Percentiles rank a stretch among this genome's conserved stretches.
Conservation (phyloP, 2,797 vertebrate genomes). For the Enteromius argenteus region DNA sequence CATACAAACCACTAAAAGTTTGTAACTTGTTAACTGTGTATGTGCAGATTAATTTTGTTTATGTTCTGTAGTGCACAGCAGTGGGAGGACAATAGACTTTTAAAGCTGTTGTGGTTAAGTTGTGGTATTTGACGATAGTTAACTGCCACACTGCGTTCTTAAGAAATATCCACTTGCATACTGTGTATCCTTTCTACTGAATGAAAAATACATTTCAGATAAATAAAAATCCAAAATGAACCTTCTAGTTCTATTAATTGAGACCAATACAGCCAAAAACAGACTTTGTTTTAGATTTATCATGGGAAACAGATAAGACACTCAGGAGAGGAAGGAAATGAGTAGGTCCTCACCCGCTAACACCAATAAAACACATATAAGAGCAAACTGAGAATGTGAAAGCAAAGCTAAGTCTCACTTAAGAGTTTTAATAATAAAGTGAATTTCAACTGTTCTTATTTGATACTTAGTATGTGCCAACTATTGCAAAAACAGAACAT, state of each 20-base stretch:
- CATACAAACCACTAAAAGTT: background rate
- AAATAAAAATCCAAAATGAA: background rate
- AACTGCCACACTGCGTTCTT: background rate
- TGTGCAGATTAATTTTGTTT: background rate
- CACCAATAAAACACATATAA: background rate
- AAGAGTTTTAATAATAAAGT: background rate
- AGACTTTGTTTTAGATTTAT: background rate
- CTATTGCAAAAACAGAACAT: constrained; percentile 15
- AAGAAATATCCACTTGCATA: background rate
- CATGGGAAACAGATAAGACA: background rate
- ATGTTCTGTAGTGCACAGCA: background rate
- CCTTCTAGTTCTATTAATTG: background rate
- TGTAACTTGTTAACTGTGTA: background rate
- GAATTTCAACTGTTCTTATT: background rate
- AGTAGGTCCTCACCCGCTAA: background rate
- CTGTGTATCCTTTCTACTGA: background rate
- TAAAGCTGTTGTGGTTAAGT: constrained; percentile 2
- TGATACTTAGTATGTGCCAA: background rate
- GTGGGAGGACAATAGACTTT: background rate
- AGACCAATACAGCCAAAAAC: background rate
- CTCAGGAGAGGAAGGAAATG: constrained; percentile 14
- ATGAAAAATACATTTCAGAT: background rate
- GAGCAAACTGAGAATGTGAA: background rate
- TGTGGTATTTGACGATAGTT: constrained; percentile 3
- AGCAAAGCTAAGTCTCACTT: background rate